Percentiles rank a stretch among this genome's conserved stretches.
Evolutionary conservation across 2,113 vertebrate species (phyloP).

Genomic region (Poeciliopsis retropinna): DNA sequence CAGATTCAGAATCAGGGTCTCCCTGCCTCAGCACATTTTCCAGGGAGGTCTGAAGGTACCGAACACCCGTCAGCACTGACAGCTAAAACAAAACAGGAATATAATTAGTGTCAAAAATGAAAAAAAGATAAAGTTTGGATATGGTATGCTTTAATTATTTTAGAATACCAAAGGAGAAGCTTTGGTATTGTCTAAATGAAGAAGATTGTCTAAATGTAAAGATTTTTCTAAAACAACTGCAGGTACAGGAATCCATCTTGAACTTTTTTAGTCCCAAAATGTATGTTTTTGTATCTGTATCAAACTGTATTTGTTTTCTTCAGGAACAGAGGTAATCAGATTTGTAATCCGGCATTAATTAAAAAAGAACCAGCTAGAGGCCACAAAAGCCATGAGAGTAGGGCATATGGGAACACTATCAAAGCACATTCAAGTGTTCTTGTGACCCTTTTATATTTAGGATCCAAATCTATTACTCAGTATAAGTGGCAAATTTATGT

Average conservation of each 20-base stretch:
- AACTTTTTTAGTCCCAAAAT: neutral
- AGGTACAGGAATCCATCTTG: neutral
- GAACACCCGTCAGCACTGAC: conserved; percentile 86
- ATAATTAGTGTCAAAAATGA: neutral
- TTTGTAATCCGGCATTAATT: no score
- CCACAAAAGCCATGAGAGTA: no score
- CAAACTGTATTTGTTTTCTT: no score
- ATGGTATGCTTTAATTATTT: neutral
- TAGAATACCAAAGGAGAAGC: neutral
- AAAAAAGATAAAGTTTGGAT: neutral
- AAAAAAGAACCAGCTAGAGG: no score
- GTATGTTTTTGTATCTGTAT: neutral
- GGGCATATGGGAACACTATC: no score
- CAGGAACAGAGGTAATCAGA: no score
- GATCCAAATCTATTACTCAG: neutral
- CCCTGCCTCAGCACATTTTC: conserved; percentile 84
- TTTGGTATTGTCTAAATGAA: no score
- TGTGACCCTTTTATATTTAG: neutral
- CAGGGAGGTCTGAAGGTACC: conserved; percentile 90
- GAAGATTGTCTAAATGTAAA: neutral
- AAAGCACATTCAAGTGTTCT: neutral
- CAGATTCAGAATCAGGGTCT: conserved; percentile 84
- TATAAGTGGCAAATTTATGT: neutral
- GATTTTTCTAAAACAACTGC: neutral
- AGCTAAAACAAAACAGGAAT: conserved; percentile 72